phyloP scores from a whole-genome alignment of 2,888 invertebrate genomes.

The Charanyca ferruginea region DNA sequence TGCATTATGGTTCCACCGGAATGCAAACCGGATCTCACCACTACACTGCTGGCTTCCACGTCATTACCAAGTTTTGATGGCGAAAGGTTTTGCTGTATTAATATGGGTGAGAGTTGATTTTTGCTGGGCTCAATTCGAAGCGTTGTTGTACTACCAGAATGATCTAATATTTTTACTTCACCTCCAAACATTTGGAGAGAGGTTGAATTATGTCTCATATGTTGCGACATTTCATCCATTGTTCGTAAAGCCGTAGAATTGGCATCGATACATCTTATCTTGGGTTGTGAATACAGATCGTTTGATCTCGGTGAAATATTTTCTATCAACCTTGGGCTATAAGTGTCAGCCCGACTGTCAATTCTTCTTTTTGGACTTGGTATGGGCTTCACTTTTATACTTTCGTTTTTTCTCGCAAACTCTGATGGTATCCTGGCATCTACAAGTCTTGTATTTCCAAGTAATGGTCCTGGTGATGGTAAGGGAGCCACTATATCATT shows the following conservation, averaged over 20 bases:
- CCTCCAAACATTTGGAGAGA: conserved; percentile 94
- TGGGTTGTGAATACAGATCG: conserved; percentile 86
- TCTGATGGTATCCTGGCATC: conserved; percentile 90
- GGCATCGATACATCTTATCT: conserved; percentile 88
- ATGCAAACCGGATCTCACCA: conserved; percentile 95
- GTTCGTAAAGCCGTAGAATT: conserved; percentile 87
- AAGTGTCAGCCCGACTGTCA: conserved; percentile 82
- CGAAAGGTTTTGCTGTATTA: conserved; percentile 87
- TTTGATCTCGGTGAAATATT: conserved; percentile 83
- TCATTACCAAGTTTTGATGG: conserved; percentile 85
- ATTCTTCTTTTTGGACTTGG: conserved; percentile 85
- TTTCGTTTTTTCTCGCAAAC: conserved; percentile 82
- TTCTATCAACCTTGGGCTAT: conserved; percentile 84
- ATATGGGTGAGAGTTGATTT: conserved; percentile 90
- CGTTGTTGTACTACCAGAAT: conserved; percentile 93
- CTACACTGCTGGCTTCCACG: conserved; percentile 92
- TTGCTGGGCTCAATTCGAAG: conserved; percentile 93
- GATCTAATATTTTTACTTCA: conserved; percentile 94
- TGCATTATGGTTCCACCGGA: conserved; percentile 96
- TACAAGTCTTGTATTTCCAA: conserved; percentile 95
- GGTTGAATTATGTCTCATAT: conserved; percentile 89
- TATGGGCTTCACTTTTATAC: conserved; percentile 78
- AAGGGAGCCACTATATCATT: conserved; percentile 92
- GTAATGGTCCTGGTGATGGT: conserved; percentile 95
- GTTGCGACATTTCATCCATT: conserved; percentile 91